Base-by-base conservation (phyloP, 2,797 vertebrate genomes). In the Liparis tanakae region DNA sequence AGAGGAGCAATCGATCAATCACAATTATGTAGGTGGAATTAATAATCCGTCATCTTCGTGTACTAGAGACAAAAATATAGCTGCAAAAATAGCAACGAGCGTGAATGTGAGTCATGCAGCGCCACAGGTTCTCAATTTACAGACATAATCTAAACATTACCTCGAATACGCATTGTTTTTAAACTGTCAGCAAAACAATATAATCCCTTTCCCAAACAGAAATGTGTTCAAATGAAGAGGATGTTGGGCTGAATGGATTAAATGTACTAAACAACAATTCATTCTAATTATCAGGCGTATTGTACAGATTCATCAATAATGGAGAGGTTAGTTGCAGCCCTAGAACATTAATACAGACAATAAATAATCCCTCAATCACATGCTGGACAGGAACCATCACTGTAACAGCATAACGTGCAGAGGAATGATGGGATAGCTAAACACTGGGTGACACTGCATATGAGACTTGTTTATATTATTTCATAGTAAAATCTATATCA, bases 401-500 rank as follows among this genome's bases (percentile, higher is more conserved):
- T 68, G 10, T 39, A 62, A 57, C 34, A 36, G 57, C 12, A 63
- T 33, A 59, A 68, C 57, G 13, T 53, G 64, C 15, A 75, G 53
- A 67, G 5, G 41, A 53, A 64, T 51, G 33, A 63, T 60, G 33
- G 17, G 1, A 67, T 48, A 7, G 14, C 30, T 61, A 44, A 53
- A 55, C 25, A 43, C 5, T 39, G n/a, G 3, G 20, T 61, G 48
- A 65, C 67, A 65, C 15, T 22, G 36, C 22, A 17, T 10, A 34
- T 33, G 44, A 43, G n/a, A 39, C 66, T 67, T 79, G 43, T 68
- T 67, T 73, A 39, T 46, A 18, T 79, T 34, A 61, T 79, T 73
- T 72, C 41, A 73, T 13, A 55, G n/a, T 82, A 70, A 80, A 81
- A 87, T 79, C 39, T 70, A 74, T 66, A 78, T 68, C 60, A 61